A percentile compares a stretch with the other conserved stretches of the same genome.
phyloP scores from a whole-genome alignment of 1,140 invertebrate genomes.

The Chlorops oryzae region DNA sequence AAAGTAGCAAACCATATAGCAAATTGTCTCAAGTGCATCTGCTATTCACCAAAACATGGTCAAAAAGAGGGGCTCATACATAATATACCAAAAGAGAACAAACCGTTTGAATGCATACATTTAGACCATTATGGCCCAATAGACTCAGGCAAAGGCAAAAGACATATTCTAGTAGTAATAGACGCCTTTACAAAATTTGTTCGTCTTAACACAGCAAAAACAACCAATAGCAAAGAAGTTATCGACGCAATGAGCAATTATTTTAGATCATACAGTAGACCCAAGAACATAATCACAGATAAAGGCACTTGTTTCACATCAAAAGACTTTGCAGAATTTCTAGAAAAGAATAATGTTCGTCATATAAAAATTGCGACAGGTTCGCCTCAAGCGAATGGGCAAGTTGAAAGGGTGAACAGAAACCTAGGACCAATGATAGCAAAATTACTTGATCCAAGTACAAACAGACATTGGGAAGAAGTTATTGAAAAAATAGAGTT shows the following conservation, averaged over 20 bases:
- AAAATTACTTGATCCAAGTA: too few relatives aligned
- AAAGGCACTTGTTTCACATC: slow-evolving; percentile 29
- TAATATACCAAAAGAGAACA: slow-evolving; percentile 9
- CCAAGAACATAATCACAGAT: slow-evolving; percentile 23
- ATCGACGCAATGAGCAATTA: too few relatives aligned
- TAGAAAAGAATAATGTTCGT: slow-evolving; percentile 13
- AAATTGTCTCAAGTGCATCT: slow-evolving; percentile 36
- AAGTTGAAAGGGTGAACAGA: too few relatives aligned
- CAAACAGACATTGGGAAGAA: too few relatives aligned
- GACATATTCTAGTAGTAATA: slow-evolving; percentile 48
- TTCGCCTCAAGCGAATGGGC: slow-evolving; percentile 20
- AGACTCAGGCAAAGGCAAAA: slow-evolving; percentile 40
- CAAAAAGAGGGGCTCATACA: slow-evolving; percentile 43
- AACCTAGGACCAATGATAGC: too few relatives aligned
- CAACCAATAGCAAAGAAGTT: slow-evolving; percentile 20
- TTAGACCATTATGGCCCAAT: slow-evolving; percentile 28
- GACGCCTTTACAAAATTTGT: slow-evolving; percentile 28
- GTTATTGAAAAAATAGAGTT: too few relatives aligned
- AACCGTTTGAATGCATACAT: slow-evolving; percentile 24
- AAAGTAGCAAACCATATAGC: slow-evolving; percentile 32
- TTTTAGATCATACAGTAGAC: slow-evolving; percentile 13
- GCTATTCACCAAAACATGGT: slow-evolving; percentile 28
- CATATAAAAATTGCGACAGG: slow-evolving; percentile 16
- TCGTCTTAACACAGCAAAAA: neutral
- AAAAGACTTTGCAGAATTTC: slow-evolving; percentile 21